phyloP scores from a whole-genome alignment of 2,113 vertebrate species.

The Globicephala melas region DNA sequence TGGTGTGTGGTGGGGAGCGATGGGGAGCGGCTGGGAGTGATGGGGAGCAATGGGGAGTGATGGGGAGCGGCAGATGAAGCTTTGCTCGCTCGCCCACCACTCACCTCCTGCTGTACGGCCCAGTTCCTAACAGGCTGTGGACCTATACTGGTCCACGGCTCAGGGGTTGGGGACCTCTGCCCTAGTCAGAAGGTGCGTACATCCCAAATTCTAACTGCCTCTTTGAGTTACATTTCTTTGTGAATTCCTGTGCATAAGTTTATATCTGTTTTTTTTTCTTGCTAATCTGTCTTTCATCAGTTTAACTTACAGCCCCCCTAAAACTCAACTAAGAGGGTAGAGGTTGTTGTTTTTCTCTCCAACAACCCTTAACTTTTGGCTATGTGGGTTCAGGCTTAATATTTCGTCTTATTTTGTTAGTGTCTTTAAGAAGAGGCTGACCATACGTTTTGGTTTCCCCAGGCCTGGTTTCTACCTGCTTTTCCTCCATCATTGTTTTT shows the following conservation, averaged over 20 bases:
- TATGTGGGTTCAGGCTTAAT: not conserved
- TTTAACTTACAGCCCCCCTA: not conserved
- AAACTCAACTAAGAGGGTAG: not conserved
- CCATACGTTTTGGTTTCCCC: not conserved
- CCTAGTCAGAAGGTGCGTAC: not conserved
- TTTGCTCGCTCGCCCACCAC: fast-evolving
- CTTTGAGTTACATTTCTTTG: not conserved
- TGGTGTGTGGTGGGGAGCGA: too few species aligned
- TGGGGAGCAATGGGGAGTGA: too few species aligned
- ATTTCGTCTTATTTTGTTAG: not conserved
- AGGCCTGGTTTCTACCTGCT: not conserved
- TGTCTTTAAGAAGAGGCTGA: not conserved
- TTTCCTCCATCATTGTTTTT: not conserved
- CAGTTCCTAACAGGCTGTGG: too few species aligned
- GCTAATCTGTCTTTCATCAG: not conserved
- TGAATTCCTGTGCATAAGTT: not conserved
- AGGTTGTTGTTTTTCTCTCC: not conserved
- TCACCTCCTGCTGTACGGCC: too few species aligned
- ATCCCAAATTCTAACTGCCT: not conserved
- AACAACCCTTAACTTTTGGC: not conserved
- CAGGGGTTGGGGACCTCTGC: too few species aligned
- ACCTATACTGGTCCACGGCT: too few species aligned
- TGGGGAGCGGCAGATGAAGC: too few species aligned
- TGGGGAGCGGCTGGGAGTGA: too few species aligned
- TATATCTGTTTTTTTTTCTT: not conserved